Conservation (phyloP, 1,140 invertebrate species). For the Trachymyrmex septentrionalis region DNA sequence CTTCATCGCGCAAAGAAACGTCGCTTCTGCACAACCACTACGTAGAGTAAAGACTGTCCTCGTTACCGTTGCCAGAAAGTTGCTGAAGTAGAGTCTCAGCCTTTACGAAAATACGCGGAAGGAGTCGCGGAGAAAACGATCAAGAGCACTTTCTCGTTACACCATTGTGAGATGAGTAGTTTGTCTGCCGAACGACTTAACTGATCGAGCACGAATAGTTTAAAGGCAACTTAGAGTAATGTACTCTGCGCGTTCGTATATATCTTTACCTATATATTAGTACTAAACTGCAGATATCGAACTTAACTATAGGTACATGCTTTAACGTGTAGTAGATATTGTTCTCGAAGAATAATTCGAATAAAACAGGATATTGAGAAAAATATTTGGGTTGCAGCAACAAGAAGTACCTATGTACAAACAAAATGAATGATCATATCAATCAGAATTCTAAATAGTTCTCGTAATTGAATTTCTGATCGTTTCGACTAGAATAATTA, state of each 20-base stretch:
- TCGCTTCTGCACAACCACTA: background rate
- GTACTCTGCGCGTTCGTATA: background rate
- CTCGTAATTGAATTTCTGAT: no score
- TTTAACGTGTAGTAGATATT: background rate
- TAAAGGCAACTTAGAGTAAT: background rate
- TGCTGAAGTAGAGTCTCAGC: background rate
- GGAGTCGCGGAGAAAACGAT: no score
- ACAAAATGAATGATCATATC: no score
- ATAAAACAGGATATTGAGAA: background rate
- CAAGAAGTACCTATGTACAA: no score
- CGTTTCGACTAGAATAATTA: no score
- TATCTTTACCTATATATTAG: background rate
- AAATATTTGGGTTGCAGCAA: no score
- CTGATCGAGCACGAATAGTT: constrained; percentile 31
- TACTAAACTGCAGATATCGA: background rate
- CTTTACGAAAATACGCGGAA: background rate
- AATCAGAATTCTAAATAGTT: no score
- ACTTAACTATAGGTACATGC: background rate
- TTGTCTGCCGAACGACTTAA: constrained; percentile 8
- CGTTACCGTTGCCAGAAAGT: constrained; percentile 19
- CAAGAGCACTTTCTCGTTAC: background rate
- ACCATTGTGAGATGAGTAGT: background rate
- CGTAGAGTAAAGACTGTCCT: background rate
- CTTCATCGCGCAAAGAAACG: constrained; percentile 19
- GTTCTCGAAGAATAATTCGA: background rate